Evolutionary conservation across 2,888 invertebrate genomes (phyloP).

Genomic region (Penaeus monodon): DNA sequence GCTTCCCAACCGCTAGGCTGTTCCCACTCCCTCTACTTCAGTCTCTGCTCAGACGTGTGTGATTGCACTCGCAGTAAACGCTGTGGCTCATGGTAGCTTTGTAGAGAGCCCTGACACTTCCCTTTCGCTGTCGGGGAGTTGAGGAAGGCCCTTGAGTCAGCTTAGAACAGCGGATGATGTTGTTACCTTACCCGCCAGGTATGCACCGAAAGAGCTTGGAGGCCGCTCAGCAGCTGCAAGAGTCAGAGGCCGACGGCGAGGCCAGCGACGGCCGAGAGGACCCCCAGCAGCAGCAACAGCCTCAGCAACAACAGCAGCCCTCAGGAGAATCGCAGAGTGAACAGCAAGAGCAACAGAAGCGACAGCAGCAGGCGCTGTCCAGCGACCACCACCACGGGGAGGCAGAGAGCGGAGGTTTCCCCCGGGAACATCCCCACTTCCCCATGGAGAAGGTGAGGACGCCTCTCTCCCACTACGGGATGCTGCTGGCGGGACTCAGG

Average conservation of each 20-base stretch:
- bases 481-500: not conserved
- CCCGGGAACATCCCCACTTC: constrained; percentile 46
- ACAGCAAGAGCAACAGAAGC: constrained; percentile 65
- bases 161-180: not conserved
- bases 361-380: constrained; percentile 42
- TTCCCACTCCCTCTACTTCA: no score
- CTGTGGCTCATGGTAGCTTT: no score
- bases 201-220: constrained; percentile 99
- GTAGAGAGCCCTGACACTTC: no score
- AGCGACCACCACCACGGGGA: constrained; percentile 55
- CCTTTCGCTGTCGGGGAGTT: not conserved
- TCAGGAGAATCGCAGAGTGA: constrained; percentile 38
- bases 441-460: constrained; percentile 45
- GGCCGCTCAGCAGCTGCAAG: constrained; percentile 81
- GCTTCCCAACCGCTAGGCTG: no score
- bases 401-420: constrained; percentile 61
- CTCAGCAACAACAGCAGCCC: constrained; percentile 33
- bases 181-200: constrained; percentile 75
- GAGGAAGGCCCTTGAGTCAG: not conserved
- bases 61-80: no score
- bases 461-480: not conserved
- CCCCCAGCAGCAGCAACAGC: constrained; percentile 41
- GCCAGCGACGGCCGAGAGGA: constrained; percentile 65
- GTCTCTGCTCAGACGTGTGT: no score
- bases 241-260: constrained; percentile 67